phyloP scores from a whole-genome alignment of 2,797 vertebrate genomes.

The Aphelocoma californica region DNA sequence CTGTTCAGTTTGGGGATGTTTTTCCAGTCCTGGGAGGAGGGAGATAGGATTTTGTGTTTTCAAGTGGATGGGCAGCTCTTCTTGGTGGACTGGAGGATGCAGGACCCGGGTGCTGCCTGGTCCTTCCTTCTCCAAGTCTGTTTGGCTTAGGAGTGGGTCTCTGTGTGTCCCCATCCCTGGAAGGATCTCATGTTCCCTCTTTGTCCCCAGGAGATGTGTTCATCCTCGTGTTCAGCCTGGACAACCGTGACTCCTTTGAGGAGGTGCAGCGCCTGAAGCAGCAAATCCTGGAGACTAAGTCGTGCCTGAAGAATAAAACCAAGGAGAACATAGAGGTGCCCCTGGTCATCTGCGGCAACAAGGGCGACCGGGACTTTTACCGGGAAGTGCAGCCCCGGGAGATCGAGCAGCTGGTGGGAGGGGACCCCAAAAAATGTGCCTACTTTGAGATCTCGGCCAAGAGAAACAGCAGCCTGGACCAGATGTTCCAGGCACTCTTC shows the following conservation, averaged over 20 bases:
- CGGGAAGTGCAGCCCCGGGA: conserved; percentile 88
- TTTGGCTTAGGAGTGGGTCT: background rate
- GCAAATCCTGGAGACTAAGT: conserved; percentile 96
- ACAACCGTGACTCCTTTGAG: conserved; percentile 94
- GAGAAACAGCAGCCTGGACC: conserved; percentile 92
- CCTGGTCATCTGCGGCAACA: conserved; percentile 95
- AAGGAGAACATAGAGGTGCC: conserved; percentile 93
- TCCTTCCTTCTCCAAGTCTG: background rate
- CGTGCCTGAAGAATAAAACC: conserved; percentile 93
- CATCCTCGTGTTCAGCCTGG: conserved; percentile 95
- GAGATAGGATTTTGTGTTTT: background rate
- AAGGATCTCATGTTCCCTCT: background rate
- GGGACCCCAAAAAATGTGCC: conserved; percentile 85
- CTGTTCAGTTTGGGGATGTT: background rate
- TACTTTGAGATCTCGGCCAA: conserved; percentile 98
- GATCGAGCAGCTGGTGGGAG: conserved; percentile 87
- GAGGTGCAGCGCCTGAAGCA: conserved; percentile 93
- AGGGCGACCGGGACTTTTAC: conserved; percentile 89
- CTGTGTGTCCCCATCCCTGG: background rate
- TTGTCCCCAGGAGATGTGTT: conserved; percentile 88
- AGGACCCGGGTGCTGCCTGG: background rate
- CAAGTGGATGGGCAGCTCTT: background rate
- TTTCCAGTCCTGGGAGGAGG: background rate
- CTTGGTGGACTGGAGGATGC: background rate
- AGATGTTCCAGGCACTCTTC: conserved; percentile 95